Evolutionary conservation across 2,888 invertebrate species (phyloP), one percentile per base, ranked within the genome.

Genomic region (Cheilosia soror): DNA sequence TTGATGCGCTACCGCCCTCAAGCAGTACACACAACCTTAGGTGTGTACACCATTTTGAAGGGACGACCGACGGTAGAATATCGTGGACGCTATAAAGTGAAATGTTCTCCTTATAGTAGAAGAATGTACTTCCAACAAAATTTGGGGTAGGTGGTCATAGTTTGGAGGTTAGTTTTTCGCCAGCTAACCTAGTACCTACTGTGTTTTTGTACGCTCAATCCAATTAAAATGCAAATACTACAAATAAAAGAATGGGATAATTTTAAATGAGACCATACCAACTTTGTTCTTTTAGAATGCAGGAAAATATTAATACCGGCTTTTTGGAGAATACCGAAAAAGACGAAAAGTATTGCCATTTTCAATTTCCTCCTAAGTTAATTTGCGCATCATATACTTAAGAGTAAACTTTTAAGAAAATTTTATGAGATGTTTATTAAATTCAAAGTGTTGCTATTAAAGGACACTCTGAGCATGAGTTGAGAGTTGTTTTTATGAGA

Each of bases 181-280:
- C 53, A 66, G 40, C 53, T 31, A 69, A 47, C 57, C 33, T n/a
- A 51, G 13, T 44, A 9, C n/a, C 7, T 40, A 31, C 29, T 29
- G 40, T 11, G 33, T 69, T 47, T 62, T 73, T 47, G 57, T 44
- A 27, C 15, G 53, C 51, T 51, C 40, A 62, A 68, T 62, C 42
- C 2, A 42, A 33, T 73, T 66, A 58, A 73, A 80, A 80, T 73
- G 66, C 47, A 68, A 80, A 68, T 73, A n/a, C n/a, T 73, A n/a
- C n/a, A n/a, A 42, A 44, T 15, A 15, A 75, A 80, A 27, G 57
- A 55, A 49, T 80, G 40, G 49, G 75, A 68, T 57, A 33, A 68
- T 57, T 69, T 57, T 11, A 69, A 63, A 68, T 72, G n/a, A 53
- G 25, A 37, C 13, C 47, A 27, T 13, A 31, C 40, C 25, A n/a